Evolutionary conservation across 2,113 vertebrate species (phyloP).

Genomic region (Burhinus oedicnemus): DNA sequence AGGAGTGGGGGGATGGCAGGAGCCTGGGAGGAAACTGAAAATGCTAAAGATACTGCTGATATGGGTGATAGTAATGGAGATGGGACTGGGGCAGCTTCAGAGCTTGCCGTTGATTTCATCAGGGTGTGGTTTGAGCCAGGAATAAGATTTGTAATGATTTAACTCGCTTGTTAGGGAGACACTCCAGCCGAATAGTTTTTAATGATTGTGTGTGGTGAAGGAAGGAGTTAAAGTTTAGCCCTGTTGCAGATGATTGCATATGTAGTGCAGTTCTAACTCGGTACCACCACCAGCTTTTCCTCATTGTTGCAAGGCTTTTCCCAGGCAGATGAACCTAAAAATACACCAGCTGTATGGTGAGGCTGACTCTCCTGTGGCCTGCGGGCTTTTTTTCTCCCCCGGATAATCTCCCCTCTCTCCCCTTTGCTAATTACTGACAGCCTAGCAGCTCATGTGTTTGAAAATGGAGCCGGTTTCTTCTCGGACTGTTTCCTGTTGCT

Average conservation of each 20-base stretch:
- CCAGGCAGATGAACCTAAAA: slow-evolving; percentile 51
- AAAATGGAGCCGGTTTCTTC: neutral
- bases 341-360: neutral
- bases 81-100: neutral
- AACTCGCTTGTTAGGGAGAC: neutral
- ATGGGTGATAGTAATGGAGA: neutral
- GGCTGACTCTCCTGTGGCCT: slow-evolving; percentile 17
- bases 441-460: neutral
- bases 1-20: neutral
- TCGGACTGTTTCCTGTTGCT: neutral
- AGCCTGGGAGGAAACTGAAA: neutral
- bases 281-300: slow-evolving; percentile 17
- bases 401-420: neutral
- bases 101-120: neutral
- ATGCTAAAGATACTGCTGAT: neutral
- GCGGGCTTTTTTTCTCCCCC: neutral
- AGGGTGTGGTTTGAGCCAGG: neutral
- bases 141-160: slow-evolving; percentile 31
- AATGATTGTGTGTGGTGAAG: neutral
- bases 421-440: slow-evolving; percentile 2
- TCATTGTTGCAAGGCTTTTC: slow-evolving; percentile 50
- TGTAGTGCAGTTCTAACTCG: neutral
- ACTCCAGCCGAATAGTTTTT: neutral
- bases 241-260: neutral
- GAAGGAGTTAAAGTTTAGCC: slow-evolving; percentile 57